Base-by-base conservation (phyloP, 2,797 vertebrate species). In the Danio jaintianensis region DNA sequence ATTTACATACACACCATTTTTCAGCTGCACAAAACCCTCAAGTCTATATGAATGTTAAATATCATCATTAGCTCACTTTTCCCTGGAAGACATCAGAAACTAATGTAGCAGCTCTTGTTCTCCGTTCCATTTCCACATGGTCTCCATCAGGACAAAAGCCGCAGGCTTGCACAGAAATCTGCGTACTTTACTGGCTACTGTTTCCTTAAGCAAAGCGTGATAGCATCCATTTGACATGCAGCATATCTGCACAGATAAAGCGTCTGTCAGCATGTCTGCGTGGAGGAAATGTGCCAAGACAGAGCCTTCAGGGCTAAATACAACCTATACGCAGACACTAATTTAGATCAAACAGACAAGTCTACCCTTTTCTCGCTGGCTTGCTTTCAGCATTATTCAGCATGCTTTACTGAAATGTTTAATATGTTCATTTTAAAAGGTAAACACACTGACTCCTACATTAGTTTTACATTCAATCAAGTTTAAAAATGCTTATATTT, bases 211-310 rank as follows among this genome's bases (percentile, higher is more conserved):
- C 71, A 53, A 56, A 72, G 76, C 38, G 36, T 18, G 62, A 68
- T 68, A 61, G 75, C 63, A 73, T 83, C 6, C 70, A 78, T 70
- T 81, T 68, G 63, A 70, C 67, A 64, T 56, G 75, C 68, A 76
- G 70, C 45, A 63, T 67, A 75, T 85, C 79, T 81, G 75, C 82
- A 67, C 75, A 62, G 52, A 56, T 58, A 67, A 56, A 58, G 47
- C 43, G 40, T 40, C 79, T 83, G 79, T 83, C 84, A 85, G 71
- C 75, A 62, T 75, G 66, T 81, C 66, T 56, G 59, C 70, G 81
- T 72, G 75, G 71, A 73, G 55, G 75, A 85, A 83, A 81, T 85
- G 71, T 81, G 64, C 58, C 52, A 38, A 83, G 71, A 85, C 81
- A 80, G 62, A n/a, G 29, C 78, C 82, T 77, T 50, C n/a, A 75